Evolutionary conservation across 1,140 invertebrate genomes (phyloP), one percentile per base, ranked within the genome.

Genomic region (Uloborus diversus): DNA sequence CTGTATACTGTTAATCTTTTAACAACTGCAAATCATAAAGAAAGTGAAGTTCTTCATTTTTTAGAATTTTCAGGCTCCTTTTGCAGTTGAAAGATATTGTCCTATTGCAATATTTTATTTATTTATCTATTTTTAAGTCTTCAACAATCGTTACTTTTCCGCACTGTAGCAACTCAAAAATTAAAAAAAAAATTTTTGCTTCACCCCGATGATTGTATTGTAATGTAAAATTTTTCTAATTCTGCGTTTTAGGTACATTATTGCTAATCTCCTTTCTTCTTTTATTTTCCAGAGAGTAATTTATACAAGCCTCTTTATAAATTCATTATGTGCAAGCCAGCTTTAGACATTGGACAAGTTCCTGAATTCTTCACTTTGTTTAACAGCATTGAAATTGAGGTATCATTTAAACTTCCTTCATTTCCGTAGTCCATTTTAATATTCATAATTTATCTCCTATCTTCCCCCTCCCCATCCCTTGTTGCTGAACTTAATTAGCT

Each of bases 361-460:
- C 93, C 93, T 4, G 93, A 94, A 85, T 91, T 94, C 78, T 89
- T 93, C 33, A 91, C 90, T 68, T 88, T 94, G 14, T 90, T 93
- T 79, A 90, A 93, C 80, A 92, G 91, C 79, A 89, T 90, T 4
- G 90, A 92, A 59, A 85, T 92, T 1, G 89, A 92, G 32, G 79
- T 81, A 75, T 56, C 73, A 87, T 33, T 30, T 73, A 47, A n/a
- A 30, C 51, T 62, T 59, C n/a, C n/a, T n/a, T n/a, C n/a, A n/a
- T n/a, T 79, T 57, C 35, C 53, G 25, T 28, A 68, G 7, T 11
- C 27, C 1, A 61, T 28, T n/a, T 13, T 23, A 61, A 28, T 20
- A 25, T n/a, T 17, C 14, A 35, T 56, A 23, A 17, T 69, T 69
- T 27, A 49, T 17, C 11, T 51, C 25, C 28, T 51, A 51, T 7